Evolutionary conservation across 2,888 invertebrate species (phyloP), one percentile per base, ranked within the genome.

Genomic region (Bedellia somnulentella): DNA sequence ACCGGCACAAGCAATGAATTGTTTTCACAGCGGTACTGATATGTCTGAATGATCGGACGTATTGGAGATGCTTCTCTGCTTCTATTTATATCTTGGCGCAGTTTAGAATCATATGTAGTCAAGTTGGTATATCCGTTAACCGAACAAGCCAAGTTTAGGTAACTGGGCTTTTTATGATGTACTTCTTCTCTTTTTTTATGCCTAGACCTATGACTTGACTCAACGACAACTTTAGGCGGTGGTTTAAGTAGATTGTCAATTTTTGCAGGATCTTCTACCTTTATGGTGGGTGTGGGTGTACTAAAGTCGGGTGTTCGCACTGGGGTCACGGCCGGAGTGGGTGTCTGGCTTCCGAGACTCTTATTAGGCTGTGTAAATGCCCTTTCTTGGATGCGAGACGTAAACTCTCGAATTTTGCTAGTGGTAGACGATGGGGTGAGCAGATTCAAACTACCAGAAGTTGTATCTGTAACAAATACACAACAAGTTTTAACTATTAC

Each of bases 51-150:
- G 21, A 75, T 80, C 0, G 83, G 80, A 27, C 86, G 70, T 42
- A 85, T 85, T 1, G 86, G 86, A 1, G 86, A 86, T 0, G 83
- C 83, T 53, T 86, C 86, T 27, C 86, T 64, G 22, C 87, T 87
- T 44, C 81, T 86, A 41, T 81, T 82, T 31, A 85, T 82, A 28
- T 87, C 86, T 50, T 87, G 87, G 9, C 88, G 76, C 21, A 86
- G 66, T 51, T 87, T 86, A 0, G 90, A 89, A 59, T 91, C 89
- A 79, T 92, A 93, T 34, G 90, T 88, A 4, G 88, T 91, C 33
- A 89, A 79, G 44, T 89, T 89, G 4, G 89, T 88, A 56, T 94
- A 94, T 3, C 93, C 93, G 66, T 89, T 92, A 30, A 93, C 90
- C 12, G 92, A 91, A 56, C 93, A 91, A 29, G 93, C 92, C 37